Evolutionary conservation across 2,113 vertebrate genomes (phyloP).

Genomic region (Rhynchomys soricoides): DNA sequence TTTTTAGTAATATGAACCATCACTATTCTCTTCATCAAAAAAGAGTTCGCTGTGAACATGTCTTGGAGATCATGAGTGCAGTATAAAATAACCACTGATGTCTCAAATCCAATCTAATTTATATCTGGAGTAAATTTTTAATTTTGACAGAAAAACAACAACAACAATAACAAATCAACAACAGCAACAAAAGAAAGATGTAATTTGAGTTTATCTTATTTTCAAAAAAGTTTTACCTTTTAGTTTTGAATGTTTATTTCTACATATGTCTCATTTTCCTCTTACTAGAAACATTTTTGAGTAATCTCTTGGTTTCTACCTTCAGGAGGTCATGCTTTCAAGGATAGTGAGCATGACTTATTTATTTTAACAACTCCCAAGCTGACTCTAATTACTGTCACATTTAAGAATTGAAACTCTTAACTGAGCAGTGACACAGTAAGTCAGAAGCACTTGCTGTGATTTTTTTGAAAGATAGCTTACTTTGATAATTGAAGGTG

Average conservation of each 20-base stretch:
- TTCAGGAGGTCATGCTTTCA: slow-evolving; percentile 53
- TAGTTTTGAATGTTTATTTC: background rate
- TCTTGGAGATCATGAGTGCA: background rate
- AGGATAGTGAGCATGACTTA: slow-evolving; percentile 56
- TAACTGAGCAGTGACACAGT: slow-evolving; percentile 23
- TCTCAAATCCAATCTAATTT: background rate
- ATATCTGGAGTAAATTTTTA: background rate
- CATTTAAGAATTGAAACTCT: slow-evolving; percentile 64
- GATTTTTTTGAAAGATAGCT: background rate
- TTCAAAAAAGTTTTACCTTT: background rate
- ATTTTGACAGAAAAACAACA: background rate
- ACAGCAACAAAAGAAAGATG: background rate
- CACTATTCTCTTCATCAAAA: background rate
- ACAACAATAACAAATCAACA: background rate
- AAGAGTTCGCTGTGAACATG: background rate
- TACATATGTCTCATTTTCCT: background rate
- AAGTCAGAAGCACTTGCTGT: slow-evolving; percentile 58
- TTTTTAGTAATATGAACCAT: background rate
- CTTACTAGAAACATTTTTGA: background rate
- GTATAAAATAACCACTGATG: background rate
- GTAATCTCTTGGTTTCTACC: background rate
- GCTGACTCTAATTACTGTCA: slow-evolving; percentile 54
- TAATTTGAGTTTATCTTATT: background rate
- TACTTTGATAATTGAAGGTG: background rate
- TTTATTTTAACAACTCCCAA: slow-evolving; percentile 72